Evolutionary conservation across 1,140 invertebrate genomes (phyloP), one percentile per base, ranked within the genome.

Genomic region (Drosophila tani): DNA sequence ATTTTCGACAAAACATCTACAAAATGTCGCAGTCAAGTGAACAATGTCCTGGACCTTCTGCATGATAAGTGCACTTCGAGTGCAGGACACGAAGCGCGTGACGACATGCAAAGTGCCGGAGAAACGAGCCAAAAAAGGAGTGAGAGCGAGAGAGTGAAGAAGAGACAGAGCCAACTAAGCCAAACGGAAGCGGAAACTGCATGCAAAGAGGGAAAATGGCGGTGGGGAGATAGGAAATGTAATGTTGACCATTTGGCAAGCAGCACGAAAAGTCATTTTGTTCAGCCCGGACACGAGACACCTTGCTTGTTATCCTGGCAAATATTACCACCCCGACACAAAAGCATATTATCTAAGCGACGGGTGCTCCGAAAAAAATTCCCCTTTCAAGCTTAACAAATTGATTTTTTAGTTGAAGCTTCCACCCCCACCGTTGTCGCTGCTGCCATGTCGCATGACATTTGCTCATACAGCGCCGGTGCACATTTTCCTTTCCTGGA

Each of bases 1-100:
- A 90, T 88, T 88, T 88, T 88, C 85, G 84, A 88, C 84, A 88
- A 88, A 87, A 81, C 84, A 83, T 62, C 77, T 88, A 84, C 84
- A 88, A 88, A 88, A 68, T 81, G 85, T 68, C 66, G 50, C 67
- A 53, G 43, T 21, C 29, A 40, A 59, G 45, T 40, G 67, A 47
- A 77, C 75, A 81, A 80, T 63, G 56, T 69, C 69, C 64, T n/a
- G 41, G 24, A 51, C 46, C 76, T 50, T 43, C 51, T 56, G 71
- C 73, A 65, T 65, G 82, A 90, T 90, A 90, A 88, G 85, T 88
- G 81, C 84, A 84, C 73, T 73, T 84, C 67, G 79, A 88, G 84
- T 84, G 83, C 83, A 87, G 84, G 65, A 87, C 84, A 77, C 65
- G 76, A 41, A 88, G 63, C 78, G 81, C 84, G 85, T 88, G 84